Percentiles rank a stretch among this genome's conserved stretches.
phyloP scores from a whole-genome alignment of 1,140 invertebrate genomes.

The Papilio helenus region DNA sequence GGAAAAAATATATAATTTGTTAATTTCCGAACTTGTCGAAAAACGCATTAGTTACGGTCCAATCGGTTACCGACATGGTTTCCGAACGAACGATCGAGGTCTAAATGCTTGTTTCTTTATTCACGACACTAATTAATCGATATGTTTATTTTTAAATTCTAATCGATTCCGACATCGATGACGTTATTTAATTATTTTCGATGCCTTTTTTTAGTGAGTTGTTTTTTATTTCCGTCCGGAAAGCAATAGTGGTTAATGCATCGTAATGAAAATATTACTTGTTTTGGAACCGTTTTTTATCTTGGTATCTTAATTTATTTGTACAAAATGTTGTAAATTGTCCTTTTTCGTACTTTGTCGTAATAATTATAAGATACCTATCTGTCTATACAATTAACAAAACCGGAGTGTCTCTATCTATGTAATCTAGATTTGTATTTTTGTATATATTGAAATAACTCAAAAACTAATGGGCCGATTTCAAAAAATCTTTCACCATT shows the following conservation, averaged over 20 bases:
- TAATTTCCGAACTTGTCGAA: constrained; percentile 18
- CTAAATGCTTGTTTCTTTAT: background rate
- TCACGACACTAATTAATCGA: background rate
- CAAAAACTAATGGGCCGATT: too few species aligned
- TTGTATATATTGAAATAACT: too few species aligned
- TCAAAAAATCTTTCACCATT: too few species aligned
- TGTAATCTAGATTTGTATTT: too few species aligned
- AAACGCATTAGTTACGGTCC: constrained; percentile 2
- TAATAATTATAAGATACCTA: too few species aligned
- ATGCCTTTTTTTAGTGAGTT: background rate
- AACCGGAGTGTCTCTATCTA: too few species aligned
- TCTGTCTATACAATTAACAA: too few species aligned
- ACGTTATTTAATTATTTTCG: background rate
- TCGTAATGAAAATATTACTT: background rate
- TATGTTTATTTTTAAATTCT: constrained; percentile 10
- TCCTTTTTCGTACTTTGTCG: too few species aligned
- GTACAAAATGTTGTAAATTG: too few species aligned
- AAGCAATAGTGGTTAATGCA: background rate
- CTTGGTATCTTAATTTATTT: too few species aligned
- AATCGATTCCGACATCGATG: background rate
- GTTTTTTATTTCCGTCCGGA: background rate
- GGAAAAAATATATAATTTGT: constrained; percentile 3
- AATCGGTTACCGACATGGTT: constrained; percentile 4
- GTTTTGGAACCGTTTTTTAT: background rate
- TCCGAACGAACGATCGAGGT: background rate